Base-by-base conservation (phyloP, 2,113 vertebrate genomes). In the Lepidiolamprologus cunningtoni region DNA sequence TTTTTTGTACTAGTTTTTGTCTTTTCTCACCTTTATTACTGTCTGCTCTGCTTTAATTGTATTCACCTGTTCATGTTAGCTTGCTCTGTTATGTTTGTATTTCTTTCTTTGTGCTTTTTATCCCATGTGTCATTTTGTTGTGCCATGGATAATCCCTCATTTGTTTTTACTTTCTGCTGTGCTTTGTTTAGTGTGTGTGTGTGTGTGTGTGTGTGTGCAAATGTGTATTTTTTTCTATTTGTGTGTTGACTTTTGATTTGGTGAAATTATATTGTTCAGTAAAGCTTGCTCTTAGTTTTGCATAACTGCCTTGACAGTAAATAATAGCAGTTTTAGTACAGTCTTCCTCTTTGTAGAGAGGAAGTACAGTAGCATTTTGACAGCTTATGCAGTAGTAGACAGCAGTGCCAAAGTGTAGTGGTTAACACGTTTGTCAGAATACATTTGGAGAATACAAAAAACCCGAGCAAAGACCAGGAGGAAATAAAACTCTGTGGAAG, bases 141-240 rank as follows among this genome's bases (percentile, higher is more conserved):
- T 33, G 14, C 26, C 8, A 16, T 17, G 57, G 55, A 4, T 57
- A 28, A 23, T 57, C 23, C 23, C 23, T 16, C 12, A 4, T 26
- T 16, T 33, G 8, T 58, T 58, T 16, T 28, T 6, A 17, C 28
- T 9, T 61, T 61, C 26, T 61, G 26, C 8, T 61, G 14, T 31
- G 26, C 57, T 9, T 31, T 57, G 54, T 57, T 57, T 57, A 14
- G 7, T n/a, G 0, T 26, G 11, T 55, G 21, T 14, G 21, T 55
- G 21, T 3, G 16, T 3, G 19, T 53, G 0, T 10, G 52, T 3
- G 17, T 2, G 17, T 1, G 26, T 28, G 26, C 45, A 16, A 7
- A 47, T 0, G 3, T 21, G 17, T 13, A 9, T 54, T 54, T 4
- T 23, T 14, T 55, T 57, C 4, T 16, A 31, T 58, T 28, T 31